Base-by-base conservation (phyloP, 2,888 invertebrate genomes). In the Caenorhabditis virilis region DNA sequence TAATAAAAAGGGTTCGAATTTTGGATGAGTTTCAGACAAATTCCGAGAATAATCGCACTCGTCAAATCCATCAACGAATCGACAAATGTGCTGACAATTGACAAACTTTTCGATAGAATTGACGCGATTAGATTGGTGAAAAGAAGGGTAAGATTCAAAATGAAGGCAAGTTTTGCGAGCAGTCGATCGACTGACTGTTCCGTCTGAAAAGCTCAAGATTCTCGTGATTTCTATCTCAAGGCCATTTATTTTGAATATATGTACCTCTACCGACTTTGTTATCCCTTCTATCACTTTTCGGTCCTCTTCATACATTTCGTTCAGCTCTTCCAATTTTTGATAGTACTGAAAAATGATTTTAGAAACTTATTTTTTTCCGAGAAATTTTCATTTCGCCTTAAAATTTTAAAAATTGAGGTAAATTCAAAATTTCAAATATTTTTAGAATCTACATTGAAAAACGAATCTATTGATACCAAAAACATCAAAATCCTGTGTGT, bases 61-160 rank as follows among this genome's bases (percentile, higher is more conserved):
- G 85, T 72, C 2, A 87, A 76, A 71, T 86, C 86, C 58, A 87
- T 85, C 13, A 80, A 74, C 39, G 85, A 85, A 77, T 86, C 86
- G n/a, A 86, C 82, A 54, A 86, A 82, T 48, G 85, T 85, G 56
- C 86, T 86, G 51, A 87, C 83, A 53, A 86, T 84, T 3, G 86
- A 82, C 16, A 86, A 82, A 20, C 86, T 86, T 9, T 84, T 85
- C 2, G 86, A 85, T 45, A 86, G 45, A 3, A 79, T 77, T 3
- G 85, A 83, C 3, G 86, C 86, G 2, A 83, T 79, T 2, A 82
- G 56, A 62, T 82, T 83, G 2, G 71, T 74, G 30, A 68, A 70
- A 27, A 83, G 51, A 23, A 82, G 60, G 6, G 69, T 43, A 7
- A 83, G 35, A 54, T 82, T 83, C 33, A 81, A 48, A 15, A 49